phyloP scores from a whole-genome alignment of 2,797 vertebrate genomes.

The Alauda arvensis region DNA sequence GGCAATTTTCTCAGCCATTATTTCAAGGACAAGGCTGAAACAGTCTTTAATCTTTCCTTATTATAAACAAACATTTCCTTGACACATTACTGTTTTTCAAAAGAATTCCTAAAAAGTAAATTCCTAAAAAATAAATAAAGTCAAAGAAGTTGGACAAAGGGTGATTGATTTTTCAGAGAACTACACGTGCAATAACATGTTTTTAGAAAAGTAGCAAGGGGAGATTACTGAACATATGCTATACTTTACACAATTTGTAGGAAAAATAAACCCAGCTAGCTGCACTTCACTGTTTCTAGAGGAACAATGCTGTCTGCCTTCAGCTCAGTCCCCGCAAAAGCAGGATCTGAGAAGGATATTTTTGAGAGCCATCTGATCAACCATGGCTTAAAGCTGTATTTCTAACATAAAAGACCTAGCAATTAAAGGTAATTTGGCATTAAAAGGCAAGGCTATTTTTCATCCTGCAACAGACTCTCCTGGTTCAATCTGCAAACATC shows the following conservation, averaged over 20 bases:
- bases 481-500: background rate
- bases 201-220: background rate
- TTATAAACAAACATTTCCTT: constrained; percentile 15
- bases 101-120: constrained; percentile 5
- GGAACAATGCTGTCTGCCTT: background rate
- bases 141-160: background rate
- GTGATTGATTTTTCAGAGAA: background rate
- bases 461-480: background rate
- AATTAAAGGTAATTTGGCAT: background rate
- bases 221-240: background rate
- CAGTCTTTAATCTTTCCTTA: background rate
- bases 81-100: background rate
- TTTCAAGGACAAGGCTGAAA: constrained; percentile 27
- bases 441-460: background rate
- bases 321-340: background rate
- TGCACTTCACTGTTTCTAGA: background rate
- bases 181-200: background rate
- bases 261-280: background rate
- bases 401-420: background rate
- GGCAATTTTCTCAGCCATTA: background rate
- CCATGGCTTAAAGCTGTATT: background rate
- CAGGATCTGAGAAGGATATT: background rate
- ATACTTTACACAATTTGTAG: background rate
- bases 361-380: background rate
- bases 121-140: background rate